Base-by-base conservation (phyloP, 2,888 invertebrate species). In the Muschampia plurimacula region DNA sequence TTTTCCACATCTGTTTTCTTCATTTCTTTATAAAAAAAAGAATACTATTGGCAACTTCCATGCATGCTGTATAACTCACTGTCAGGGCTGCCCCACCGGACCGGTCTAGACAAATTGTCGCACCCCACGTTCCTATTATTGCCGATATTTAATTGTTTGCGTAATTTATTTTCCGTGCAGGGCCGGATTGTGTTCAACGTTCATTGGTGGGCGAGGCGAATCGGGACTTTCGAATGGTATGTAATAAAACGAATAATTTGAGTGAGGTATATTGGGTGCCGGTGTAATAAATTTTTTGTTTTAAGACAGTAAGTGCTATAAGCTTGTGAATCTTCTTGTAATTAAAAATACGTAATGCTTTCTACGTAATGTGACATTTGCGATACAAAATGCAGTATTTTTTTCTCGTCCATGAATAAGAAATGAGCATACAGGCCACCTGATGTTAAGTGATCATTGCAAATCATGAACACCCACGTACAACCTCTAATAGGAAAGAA, bases 141-240 rank as follows among this genome's bases (percentile, higher is more conserved):
- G 92, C 93, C 91, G 89, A 94, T 94, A 94, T 94, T 94, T 94
- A 94, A 94, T 94, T 94, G 93, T 93, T 94, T 94, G 93, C 91
- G 93, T 94, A 94, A 94, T 94, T 93, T 94, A 94, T 93, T 93
- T 93, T 87, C 84, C 83, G 83, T 87, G 84, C 83, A 82, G 81
- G 80, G 80, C 73, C 49, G 76, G 71, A 75, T 64, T 71, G 74
- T 74, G 76, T 74, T 76, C 72, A 60, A 71, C 66, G 60, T 71
- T 71, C 71, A 71, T 66, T 71, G 71, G 66, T 49, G 28, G 66
- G 65, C 71, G 66, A 62, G 52, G 52, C 67, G 63, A 72, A 72
- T 67, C 67, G 52, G 80, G 79, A 80, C 55, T 76, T 69, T 77
- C 76, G 67, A 70, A 74, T 69, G 57, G 65, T 55, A 39, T 49